These are phyloP conservation scores for Vespertilio murinus DNA, from an alignment of 2,797 vertebrate genomes.

Conservation along the genomic window DNA sequence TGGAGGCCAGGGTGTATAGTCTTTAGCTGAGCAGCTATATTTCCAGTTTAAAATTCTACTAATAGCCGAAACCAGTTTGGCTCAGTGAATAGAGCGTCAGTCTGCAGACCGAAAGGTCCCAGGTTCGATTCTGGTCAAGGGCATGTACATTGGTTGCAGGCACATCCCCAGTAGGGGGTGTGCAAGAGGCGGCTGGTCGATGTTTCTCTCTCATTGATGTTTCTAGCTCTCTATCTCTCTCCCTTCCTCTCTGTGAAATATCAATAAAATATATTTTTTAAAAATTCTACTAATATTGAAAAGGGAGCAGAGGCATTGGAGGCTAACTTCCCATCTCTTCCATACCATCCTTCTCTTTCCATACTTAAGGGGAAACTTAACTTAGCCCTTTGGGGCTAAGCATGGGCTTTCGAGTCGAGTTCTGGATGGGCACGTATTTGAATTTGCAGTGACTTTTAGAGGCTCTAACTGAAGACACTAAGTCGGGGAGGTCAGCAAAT, in stretches of 20 bases:
- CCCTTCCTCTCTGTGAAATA: too few relatives aligned
- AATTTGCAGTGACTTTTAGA: conserved; percentile 67
- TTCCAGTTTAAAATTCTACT: background rate
- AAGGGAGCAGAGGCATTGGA: background rate
- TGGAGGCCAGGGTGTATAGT: background rate
- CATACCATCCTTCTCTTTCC: background rate
- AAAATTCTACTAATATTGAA: background rate
- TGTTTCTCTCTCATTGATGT: too few relatives aligned
- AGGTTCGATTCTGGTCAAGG: too few relatives aligned
- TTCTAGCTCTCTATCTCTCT: too few relatives aligned
- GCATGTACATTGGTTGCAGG: too few relatives aligned
- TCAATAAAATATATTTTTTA: too few relatives aligned
- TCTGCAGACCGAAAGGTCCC: too few relatives aligned
- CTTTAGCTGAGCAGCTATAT: background rate
- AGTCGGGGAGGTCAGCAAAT: conserved; percentile 63
- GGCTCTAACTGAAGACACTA: conserved; percentile 58
- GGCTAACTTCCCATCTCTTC: background rate
- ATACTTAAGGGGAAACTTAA: background rate
- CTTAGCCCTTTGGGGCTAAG: background rate
- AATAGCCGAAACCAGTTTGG: too few relatives aligned
- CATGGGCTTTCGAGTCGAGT: background rate
- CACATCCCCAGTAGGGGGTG: too few relatives aligned
- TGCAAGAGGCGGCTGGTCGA: too few relatives aligned
- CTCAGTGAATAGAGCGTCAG: too few relatives aligned
- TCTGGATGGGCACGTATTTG: conserved; percentile 33